phyloP scores from a whole-genome alignment of 2,888 invertebrate species.

The Sturmia bella region DNA sequence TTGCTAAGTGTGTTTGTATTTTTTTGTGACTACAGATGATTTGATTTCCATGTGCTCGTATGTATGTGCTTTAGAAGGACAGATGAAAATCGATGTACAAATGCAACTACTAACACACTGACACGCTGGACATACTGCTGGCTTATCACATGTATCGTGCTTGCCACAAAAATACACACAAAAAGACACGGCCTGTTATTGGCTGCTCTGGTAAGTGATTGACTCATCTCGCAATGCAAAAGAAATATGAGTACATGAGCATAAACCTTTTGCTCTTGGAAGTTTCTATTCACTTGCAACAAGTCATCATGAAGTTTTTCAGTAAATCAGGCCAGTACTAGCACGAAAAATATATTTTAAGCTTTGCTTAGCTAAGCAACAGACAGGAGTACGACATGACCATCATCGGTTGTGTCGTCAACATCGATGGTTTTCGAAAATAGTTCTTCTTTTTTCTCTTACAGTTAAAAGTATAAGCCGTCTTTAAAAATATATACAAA shows the following conservation, averaged over 20 bases:
- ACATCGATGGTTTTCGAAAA: no score
- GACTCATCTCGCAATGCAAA: conserved; percentile 42
- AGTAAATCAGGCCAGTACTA: no score
- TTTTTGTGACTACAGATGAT: conserved; percentile 11
- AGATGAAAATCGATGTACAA: conserved; percentile 37
- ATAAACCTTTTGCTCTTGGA: not conserved
- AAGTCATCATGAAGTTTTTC: conserved; percentile 57
- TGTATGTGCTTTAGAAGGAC: no score
- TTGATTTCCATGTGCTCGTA: conserved; percentile 22
- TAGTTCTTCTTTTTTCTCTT: no score
- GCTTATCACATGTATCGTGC: no score
- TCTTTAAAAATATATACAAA: no score
- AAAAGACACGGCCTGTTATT: not conserved
- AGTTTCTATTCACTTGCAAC: conserved; percentile 35
- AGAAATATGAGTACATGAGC: conserved; percentile 23
- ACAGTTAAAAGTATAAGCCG: no score
- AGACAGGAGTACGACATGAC: no score
- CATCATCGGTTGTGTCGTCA: no score
- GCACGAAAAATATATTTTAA: no score
- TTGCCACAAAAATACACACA: not conserved
- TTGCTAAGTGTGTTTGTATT: not conserved
- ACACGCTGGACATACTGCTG: conserved; percentile 18
- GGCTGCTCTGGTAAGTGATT: conserved; percentile 21
- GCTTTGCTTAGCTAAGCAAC: no score
- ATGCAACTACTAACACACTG: conserved; percentile 32